Evolutionary conservation across 1,140 invertebrate genomes (phyloP).

Genomic region (Pectinophora gossypiella): DNA sequence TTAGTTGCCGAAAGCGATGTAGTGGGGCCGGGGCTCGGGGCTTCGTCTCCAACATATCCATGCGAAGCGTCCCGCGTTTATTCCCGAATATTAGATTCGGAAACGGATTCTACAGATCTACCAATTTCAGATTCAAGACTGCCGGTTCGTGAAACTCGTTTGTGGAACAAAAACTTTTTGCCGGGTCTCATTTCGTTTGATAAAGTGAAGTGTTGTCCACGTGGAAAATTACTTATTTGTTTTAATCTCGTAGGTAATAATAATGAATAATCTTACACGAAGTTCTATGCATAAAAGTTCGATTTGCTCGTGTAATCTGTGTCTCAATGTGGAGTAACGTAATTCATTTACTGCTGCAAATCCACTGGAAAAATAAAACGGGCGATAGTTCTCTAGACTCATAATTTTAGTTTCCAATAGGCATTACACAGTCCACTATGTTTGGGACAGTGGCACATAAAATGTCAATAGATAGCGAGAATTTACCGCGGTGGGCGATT

Average conservation of each 20-base stretch:
- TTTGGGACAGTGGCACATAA: neutral
- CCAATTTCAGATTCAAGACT: neutral
- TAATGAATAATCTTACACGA: too few relatives aligned
- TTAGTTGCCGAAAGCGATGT: conserved; percentile 34
- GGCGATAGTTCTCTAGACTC: neutral
- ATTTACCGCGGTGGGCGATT: neutral
- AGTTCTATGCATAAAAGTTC: too few relatives aligned
- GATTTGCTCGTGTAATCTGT: too few relatives aligned
- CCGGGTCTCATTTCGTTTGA: too few relatives aligned
- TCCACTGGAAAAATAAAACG: neutral
- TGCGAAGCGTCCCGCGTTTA: conserved; percentile 27
- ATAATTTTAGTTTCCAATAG: neutral
- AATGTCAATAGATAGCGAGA: conserved; percentile 1
- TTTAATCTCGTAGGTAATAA: too few relatives aligned
- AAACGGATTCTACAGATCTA: conserved; percentile 6
- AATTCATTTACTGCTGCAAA: neutral
- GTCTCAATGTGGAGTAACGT: too few relatives aligned
- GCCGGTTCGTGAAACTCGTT: too few relatives aligned
- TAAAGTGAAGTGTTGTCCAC: too few relatives aligned
- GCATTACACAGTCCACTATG: neutral
- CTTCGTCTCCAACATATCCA: too few relatives aligned
- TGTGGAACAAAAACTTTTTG: too few relatives aligned
- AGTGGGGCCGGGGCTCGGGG: conserved; percentile 16
- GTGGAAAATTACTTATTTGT: too few relatives aligned
- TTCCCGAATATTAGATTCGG: conserved; percentile 32